phyloP scores from a whole-genome alignment of 2,888 invertebrate species.

The Nesidiocoris tenuis region DNA sequence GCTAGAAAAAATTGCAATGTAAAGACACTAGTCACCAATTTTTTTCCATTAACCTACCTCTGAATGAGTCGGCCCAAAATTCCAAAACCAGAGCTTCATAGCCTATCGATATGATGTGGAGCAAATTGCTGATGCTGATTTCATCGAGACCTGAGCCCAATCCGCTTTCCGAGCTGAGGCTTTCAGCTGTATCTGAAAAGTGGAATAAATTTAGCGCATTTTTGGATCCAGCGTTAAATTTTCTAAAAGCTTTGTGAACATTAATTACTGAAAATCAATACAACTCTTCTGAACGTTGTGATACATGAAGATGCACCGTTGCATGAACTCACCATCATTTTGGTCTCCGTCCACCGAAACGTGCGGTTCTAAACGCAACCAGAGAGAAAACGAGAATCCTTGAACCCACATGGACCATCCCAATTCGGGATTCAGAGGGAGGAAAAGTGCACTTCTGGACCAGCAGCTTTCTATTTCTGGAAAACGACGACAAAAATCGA shows the following conservation, averaged over 20 bases:
- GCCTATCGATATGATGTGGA: slow-evolving; percentile 64
- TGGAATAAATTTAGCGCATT: neutral
- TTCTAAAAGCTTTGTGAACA: too few relatives aligned
- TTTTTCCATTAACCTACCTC: slow-evolving; percentile 52
- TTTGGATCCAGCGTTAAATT: too few relatives aligned
- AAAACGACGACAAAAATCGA: neutral
- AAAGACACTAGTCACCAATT: neutral
- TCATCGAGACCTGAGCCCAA: slow-evolving; percentile 45
- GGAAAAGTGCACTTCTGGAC: slow-evolving; percentile 54
- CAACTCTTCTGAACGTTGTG: too few relatives aligned
- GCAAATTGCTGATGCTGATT: slow-evolving; percentile 49
- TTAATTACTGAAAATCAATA: too few relatives aligned
- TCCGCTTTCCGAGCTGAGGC: slow-evolving; percentile 45
- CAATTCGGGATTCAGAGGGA: slow-evolving; percentile 55
- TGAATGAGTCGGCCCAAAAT: slow-evolving; percentile 61
- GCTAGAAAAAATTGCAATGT: too few relatives aligned
- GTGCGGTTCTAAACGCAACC: slow-evolving; percentile 58
- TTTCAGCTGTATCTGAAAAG: slow-evolving; percentile 43
- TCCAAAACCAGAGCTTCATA: slow-evolving; percentile 65
- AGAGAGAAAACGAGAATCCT: slow-evolving; percentile 62
- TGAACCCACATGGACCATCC: slow-evolving; percentile 64
- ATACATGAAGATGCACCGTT: too few relatives aligned
- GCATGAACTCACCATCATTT: slow-evolving; percentile 42
- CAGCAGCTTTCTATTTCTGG: slow-evolving; percentile 49
- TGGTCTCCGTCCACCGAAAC: slow-evolving; percentile 41